Evolutionary conservation across 2,113 vertebrate species (phyloP).

Genomic region (Anoplopoma fimbria): DNA sequence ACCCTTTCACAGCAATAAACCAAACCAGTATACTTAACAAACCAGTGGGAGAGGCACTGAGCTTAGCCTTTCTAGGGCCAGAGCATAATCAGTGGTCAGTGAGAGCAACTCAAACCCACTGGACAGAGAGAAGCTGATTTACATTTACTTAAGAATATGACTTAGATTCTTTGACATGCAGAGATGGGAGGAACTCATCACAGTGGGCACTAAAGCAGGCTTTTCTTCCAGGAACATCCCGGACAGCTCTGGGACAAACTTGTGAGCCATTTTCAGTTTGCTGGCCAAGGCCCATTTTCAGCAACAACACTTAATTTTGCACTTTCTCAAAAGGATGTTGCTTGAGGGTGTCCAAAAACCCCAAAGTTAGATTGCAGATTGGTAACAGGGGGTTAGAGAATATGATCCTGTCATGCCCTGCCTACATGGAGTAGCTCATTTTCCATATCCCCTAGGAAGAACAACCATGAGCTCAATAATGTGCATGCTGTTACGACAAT

Average conservation of each 20-base stretch:
- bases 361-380: not conserved
- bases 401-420: not conserved
- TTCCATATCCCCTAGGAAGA: conserved; percentile 1
- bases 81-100: conserved; percentile 6
- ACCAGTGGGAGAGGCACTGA: not conserved
- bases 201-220: not conserved
- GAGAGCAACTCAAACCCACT: conserved; percentile 1
- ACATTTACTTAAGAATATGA: conserved; percentile 11
- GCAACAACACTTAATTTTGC: not conserved
- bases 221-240: not conserved
- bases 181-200: conserved; percentile 7
- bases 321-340: conserved; percentile 10
- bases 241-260: conserved; percentile 2
- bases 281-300: not conserved
- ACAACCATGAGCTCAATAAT: conserved; percentile 2
- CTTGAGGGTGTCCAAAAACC: not conserved
- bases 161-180: conserved; percentile 14
- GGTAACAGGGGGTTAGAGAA: not conserved
- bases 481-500: conserved; percentile 5
- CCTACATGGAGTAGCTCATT: not conserved
- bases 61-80: not conserved
- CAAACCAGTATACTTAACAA: conserved; percentile 1
- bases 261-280: not conserved
- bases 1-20: conserved; percentile 5
- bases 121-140: not conserved